Conservation (phyloP, 2,888 invertebrate species). For the Thysanoteuthis rhombus region DNA sequence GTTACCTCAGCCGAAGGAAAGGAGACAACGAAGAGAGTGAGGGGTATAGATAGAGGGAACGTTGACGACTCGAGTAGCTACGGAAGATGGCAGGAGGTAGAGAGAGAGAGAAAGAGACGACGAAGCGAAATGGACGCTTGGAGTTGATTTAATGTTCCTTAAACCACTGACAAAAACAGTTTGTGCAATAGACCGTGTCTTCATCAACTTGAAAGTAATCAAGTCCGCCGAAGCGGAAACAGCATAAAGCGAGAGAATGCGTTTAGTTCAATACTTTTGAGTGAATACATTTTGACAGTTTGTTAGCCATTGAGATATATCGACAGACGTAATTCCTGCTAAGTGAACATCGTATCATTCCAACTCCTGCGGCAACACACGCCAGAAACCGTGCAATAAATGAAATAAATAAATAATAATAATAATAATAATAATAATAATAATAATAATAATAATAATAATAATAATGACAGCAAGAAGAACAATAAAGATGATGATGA, state of each 20-base stretch:
- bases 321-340: background rate
- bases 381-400: background rate
- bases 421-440: background rate
- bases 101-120: no score
- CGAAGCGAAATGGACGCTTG: background rate
- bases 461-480: background rate
- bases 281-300: background rate
- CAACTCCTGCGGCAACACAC: background rate
- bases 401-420: no score
- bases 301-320: background rate
- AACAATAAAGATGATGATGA: background rate
- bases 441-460: background rate
- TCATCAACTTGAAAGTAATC: background rate
- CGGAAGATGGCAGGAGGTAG: background rate
- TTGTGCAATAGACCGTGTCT: background rate
- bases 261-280: background rate
- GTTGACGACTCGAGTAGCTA: background rate
- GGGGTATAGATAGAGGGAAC: background rate
- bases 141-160: background rate
- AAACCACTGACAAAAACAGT: constrained; percentile 12
- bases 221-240: background rate
- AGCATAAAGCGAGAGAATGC: background rate
- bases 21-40: background rate
- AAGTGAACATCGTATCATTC: background rate
- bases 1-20: background rate